Evolutionary conservation across 2,113 vertebrate genomes (phyloP), one percentile per base, ranked within the genome.

Genomic region (Percina caprodes): DNA sequence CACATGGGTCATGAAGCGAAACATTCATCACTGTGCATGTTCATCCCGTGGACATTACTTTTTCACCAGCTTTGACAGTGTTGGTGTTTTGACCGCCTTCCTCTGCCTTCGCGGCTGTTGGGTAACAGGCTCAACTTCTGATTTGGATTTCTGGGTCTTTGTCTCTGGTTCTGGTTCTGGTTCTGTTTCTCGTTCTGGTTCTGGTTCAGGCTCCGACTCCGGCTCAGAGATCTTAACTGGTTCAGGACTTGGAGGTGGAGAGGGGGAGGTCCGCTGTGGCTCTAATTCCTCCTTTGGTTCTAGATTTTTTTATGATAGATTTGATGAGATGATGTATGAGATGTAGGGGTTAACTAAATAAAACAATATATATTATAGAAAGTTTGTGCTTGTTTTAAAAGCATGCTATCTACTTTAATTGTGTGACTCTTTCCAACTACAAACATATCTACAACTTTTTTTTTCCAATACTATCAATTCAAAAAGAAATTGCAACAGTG

Each of bases 51-150:
- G 23, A 69, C 19, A 14, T 88, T 85, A 95, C 95, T 76, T 91
- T 92, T 54, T 88, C 87, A 77, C 35, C 11, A 72, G 68, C 49
- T 35, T 85, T 84, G 30, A 92, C 83, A 48, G 84, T n/a, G 2
- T 74, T 63, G 30, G 54, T 15, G 14, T 19, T 24, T 52, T 48
- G 23, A 73, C n/a, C 21, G 18, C 62, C 35, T 46, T 70, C 49
- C 33, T 80, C 83, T 80, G 82, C 52, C 18, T 79, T 91, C 86
- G 89, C 4, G 94, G 94, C 82, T 96, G 94, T 72, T 92, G 46
- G 21, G 90, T 95, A 15, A 95, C 67, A 61, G 89, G 74, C 70
- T 89, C 83, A 10, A 75, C 49, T 62, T 86, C 71, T 61, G 76
- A 9, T 70, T 26, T 18, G 3, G 58, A 59, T 66, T 90, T 73